A percentile compares a stretch with the other conserved stretches of the same genome.
Evolutionary conservation across 2,113 vertebrate species (phyloP).

Genomic region (Clinocottus analis): DNA sequence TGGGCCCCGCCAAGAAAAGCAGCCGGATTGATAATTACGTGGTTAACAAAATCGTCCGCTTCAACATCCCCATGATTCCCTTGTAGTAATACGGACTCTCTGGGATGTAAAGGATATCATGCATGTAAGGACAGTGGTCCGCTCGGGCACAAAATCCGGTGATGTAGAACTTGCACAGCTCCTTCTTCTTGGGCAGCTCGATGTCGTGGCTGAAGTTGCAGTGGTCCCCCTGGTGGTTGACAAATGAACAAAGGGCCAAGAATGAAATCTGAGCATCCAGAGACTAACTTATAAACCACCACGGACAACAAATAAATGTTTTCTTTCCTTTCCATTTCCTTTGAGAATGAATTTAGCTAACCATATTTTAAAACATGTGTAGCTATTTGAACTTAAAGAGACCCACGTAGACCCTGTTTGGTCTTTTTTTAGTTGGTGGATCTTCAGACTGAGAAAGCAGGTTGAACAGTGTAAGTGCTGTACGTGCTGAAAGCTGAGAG

Average conservation of each 20-base stretch:
- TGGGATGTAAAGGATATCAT: slow-evolving; percentile 91
- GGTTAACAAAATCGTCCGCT: not conserved
- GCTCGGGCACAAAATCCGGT: slow-evolving; percentile 94
- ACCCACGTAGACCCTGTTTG: too few species aligned
- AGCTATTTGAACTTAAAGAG: not conserved
- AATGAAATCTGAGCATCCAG: not conserved
- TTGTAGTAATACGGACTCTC: not conserved
- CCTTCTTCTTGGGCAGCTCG: slow-evolving; percentile 94
- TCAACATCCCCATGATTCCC: not conserved
- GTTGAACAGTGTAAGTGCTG: not conserved
- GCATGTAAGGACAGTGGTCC: slow-evolving; percentile 97
- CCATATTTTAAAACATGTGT: not conserved
- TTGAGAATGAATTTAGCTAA: not conserved
- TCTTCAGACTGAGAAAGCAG: not conserved
- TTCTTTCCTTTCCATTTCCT: not conserved
- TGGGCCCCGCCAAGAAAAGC: not conserved
- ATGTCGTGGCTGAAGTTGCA: slow-evolving; percentile 98
- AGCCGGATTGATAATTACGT: not conserved
- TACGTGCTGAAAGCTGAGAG: not conserved
- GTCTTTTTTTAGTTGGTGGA: too few species aligned
- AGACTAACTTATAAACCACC: not conserved
- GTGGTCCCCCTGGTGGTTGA: slow-evolving; percentile 89
- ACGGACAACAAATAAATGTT: not conserved
- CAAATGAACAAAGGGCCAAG: not conserved
- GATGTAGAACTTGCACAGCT: slow-evolving; percentile 98